phyloP scores from a whole-genome alignment of 2,888 invertebrate genomes.

The Pyrrhosoma nymphula region DNA sequence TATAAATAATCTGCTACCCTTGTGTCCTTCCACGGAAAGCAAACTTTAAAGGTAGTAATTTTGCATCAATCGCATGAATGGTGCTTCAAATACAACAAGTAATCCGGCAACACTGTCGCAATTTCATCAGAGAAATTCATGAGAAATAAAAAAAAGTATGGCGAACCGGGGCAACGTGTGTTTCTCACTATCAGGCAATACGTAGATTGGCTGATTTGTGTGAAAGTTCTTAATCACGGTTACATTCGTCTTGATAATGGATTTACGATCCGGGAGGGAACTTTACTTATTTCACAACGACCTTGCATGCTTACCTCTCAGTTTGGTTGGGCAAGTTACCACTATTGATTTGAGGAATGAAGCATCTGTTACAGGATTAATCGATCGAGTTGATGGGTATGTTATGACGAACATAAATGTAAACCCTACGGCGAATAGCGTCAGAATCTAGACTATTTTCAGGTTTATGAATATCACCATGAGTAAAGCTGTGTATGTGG shows the following conservation, averaged over 20 bases:
- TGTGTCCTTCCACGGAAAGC: no score
- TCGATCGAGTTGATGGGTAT: constrained; percentile 84
- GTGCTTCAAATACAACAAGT: no score
- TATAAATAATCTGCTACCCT: no score
- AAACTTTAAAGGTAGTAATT: no score
- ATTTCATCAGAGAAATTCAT: background rate
- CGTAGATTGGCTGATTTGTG: background rate
- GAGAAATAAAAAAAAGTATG: background rate
- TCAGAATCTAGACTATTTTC: constrained; percentile 73
- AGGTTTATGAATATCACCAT: constrained; percentile 86
- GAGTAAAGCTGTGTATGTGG: constrained; percentile 82
- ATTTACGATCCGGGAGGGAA: constrained; percentile 73
- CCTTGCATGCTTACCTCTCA: constrained; percentile 83
- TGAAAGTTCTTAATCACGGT: background rate
- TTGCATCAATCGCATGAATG: no score
- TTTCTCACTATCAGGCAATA: background rate
- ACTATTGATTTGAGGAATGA: constrained; percentile 85
- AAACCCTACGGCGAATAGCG: background rate
- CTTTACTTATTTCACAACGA: constrained; percentile 81
- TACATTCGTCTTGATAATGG: constrained; percentile 53
- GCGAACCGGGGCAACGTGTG: background rate
- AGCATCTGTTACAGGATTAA: constrained; percentile 82
- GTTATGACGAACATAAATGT: constrained; percentile 71
- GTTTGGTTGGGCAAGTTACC: constrained; percentile 82
- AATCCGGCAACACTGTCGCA: background rate